Evolutionary conservation across 2,888 invertebrate species (phyloP), one percentile per base, ranked within the genome.

Genomic region (Drosophila conformis): DNA sequence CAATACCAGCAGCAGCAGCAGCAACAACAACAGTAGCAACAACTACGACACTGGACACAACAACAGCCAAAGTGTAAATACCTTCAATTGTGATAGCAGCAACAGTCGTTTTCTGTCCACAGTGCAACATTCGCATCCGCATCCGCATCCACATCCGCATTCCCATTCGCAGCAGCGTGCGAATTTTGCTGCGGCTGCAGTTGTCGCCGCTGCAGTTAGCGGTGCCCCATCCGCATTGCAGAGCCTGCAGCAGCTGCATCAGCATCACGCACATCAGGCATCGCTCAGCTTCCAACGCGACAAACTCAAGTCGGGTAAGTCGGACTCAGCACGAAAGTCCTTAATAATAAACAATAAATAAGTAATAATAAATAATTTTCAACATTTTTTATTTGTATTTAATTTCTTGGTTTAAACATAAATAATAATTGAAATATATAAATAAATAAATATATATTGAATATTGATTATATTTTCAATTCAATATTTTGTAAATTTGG

Each of bases 191-290:
- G 91, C 92, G 29, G 89, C 83, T 35, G 88, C 84, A 25, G 88
- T 89, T 11, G 91, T 90, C 4, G 89, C 81, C 13, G 92, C 87
- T 29, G 57, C 89, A 5, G 91, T 78, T 10, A 90, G 88, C 48
- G 87, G 83, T 42, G 90, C 88, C 25, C 92, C 93, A 15, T 92
- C 93, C 33, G 93, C 93, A 7, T 73, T 93, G 66, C 93, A 93
- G 77, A 93, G 93, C 68, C 83, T 93, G 10, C 93, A 93, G 64
- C 93, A 93, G 68, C 74, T 93, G 53, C 93, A 93, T 73, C 93
- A 93, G 57, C 93, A 93, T 73, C 93, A 93, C 78, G 91, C 92
- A 15, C 91, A 93, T 66, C 91, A 92, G 75, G 91, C 86, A 6
- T 82, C 83, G 40, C 75, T 92, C 31, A 91, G 81, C 36, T 92